Base-by-base conservation (phyloP, 2,113 vertebrate genomes). In the Apistogramma diplotaenia region DNA sequence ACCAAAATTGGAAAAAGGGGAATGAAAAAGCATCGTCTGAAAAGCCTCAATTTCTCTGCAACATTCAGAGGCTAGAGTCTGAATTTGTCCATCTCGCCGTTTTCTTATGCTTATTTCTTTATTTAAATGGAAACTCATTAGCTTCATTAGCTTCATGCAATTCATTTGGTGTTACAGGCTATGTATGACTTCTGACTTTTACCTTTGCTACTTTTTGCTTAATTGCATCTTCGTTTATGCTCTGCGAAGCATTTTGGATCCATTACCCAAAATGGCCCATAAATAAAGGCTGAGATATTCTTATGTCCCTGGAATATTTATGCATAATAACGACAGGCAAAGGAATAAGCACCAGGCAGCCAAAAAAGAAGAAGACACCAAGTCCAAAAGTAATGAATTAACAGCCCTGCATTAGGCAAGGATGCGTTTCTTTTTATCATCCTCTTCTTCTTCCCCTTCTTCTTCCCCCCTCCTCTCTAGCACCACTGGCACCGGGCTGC, bases 401-500 rank as follows among this genome's bases (percentile, higher is more conserved):
- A 82, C 84, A 56, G 58, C 61, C 51, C 13, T 61, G 57, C 78
- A 83, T 83, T 84, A 87, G 82, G 85, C 78, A n/a, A 83, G 83
- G 79, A 55, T 54, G 76, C 76, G 23, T 46, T 83, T 87, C 81
- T 92, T 90, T 91, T 82, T 78, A 3, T 55, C 80, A 29, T 87
- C 89, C 79, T 88, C 85, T 79, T 73, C 81, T 49, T 81, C 79
- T 70, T 70, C 65, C 19, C 65, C 43, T 70, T 43, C 43, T 70
- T 70, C 51, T 29, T 70, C 51, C 3, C 43, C n/a, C 81, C 89
- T 87, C 87, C 87, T 91, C 89, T 92, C 89, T 85, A 86, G 90
- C 91, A 90, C 92, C 86, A 80, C 94, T 96, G 94, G 94, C 94
- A 95, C 89, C 46, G 62, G 59, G 57, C 85, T 61, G 74, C 89